Conservation (phyloP, 2,113 vertebrate species). For the Tyto alba region DNA sequence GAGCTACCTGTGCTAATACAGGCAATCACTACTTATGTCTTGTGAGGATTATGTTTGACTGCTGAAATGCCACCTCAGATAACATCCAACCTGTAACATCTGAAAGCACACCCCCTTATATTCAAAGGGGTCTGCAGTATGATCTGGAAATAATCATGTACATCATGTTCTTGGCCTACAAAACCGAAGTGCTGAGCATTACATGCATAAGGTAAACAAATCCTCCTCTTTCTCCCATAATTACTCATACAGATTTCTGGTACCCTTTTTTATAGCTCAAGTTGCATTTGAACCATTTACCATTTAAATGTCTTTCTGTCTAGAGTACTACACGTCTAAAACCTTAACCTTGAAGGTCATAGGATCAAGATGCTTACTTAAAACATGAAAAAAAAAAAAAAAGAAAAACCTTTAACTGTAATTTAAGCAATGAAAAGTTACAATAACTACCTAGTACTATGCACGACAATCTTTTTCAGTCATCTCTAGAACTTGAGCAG, state of each 20-base stretch:
- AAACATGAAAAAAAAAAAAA: constrained; percentile 17
- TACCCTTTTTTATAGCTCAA: not conserved
- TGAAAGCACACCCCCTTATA: not conserved
- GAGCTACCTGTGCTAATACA: not conserved
- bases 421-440: constrained; percentile 46
- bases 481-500: constrained; percentile 28
- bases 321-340: not conserved
- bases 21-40: not conserved
- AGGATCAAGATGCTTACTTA: constrained; percentile 42
- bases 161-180: not conserved
- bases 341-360: constrained; percentile 18
- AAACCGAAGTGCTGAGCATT: constrained; percentile 14
- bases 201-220: not conserved
- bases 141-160: not conserved
- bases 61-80: not conserved
- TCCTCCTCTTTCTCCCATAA: not conserved
- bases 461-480: constrained; percentile 50
- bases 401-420: constrained; percentile 26
- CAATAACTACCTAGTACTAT: constrained; percentile 61
- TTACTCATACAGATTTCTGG: constrained; percentile 29
- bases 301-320: not conserved
- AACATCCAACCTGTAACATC: constrained; percentile 16
- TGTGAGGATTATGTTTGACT: not conserved
- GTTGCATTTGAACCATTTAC: constrained; percentile 24
- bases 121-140: not conserved